These are phyloP conservation scores for Ophion obscuratus DNA, from an alignment of 2,888 invertebrate species.

Conservation along the genomic window DNA sequence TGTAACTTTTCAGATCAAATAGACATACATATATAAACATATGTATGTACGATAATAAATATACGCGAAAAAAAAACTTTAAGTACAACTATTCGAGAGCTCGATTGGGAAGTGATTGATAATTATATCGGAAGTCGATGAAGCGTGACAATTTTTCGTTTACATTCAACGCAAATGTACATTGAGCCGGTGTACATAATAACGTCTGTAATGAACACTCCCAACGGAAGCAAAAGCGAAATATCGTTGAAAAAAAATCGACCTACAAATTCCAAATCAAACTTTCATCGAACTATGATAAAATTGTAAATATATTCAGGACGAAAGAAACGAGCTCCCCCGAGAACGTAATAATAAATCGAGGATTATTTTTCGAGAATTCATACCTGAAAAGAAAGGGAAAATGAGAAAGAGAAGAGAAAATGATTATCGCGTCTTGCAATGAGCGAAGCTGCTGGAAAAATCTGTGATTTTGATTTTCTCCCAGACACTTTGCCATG, in stretches of 20 bases:
- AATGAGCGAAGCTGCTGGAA: slow-evolving; percentile 18
- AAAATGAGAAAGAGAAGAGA: slow-evolving; percentile 15
- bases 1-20: slow-evolving; percentile 55
- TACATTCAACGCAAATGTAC: slow-evolving; percentile 46
- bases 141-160: neutral
- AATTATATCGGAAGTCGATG: slow-evolving; percentile 47
- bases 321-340: slow-evolving; percentile 8
- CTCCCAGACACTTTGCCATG: slow-evolving; percentile 23
- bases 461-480: slow-evolving; percentile 62
- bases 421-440: slow-evolving; percentile 2
- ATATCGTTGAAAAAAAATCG: neutral
- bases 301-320: slow-evolving; percentile 58
- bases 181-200: slow-evolving; percentile 61
- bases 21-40: slow-evolving; percentile 50
- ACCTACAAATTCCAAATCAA: slow-evolving; percentile 21
- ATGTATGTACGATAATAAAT: slow-evolving; percentile 32
- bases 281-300: slow-evolving; percentile 30
- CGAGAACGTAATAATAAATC: slow-evolving; percentile 24
- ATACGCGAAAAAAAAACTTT: slow-evolving; percentile 52
- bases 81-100: slow-evolving; percentile 62
- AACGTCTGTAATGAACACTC: slow-evolving; percentile 41
- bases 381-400: slow-evolving; percentile 16
- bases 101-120: slow-evolving; percentile 41
- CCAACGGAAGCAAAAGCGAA: slow-evolving; percentile 16
- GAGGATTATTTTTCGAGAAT: slow-evolving; percentile 57